These are phyloP conservation scores for Agraylea sexmaculata DNA, from an alignment of 1,140 invertebrate genomes.

Conservation along the genomic window DNA sequence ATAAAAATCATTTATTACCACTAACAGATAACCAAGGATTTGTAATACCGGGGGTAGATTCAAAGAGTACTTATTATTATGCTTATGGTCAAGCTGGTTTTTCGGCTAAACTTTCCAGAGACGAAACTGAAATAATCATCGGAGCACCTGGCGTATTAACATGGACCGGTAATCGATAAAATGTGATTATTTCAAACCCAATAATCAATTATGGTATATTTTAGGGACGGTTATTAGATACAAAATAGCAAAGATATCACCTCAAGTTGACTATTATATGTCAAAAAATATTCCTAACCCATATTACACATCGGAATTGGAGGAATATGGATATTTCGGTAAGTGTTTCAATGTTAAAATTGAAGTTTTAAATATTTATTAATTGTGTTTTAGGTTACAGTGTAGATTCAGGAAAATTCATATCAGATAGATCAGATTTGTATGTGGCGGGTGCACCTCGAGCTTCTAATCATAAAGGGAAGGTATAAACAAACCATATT, in stretches of 20 bases:
- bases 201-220: conserved; percentile 5
- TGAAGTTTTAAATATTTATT: too few relatives aligned
- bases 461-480: conserved; percentile 23
- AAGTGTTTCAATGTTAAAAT: too few relatives aligned
- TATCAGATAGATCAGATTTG: conserved; percentile 25
- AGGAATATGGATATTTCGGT: conserved; percentile 18
- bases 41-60: conserved; percentile 2
- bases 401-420: conserved; percentile 44
- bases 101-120: conserved; percentile 38
- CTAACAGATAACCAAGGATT: conserved; percentile 15
- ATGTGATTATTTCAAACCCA: conserved; percentile 8
- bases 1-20: conserved; percentile 3
- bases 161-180: conserved; percentile 37
- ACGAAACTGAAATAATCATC: conserved; percentile 38
- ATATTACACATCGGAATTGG: conserved; percentile 14
- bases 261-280: conserved; percentile 4
- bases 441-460: conserved; percentile 44
- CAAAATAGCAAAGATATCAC: conserved; percentile 7
- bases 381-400: conserved; percentile 41
- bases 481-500: conserved; percentile 9
- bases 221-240: conserved; percentile 16
- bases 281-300: conserved; percentile 15
- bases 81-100: conserved; percentile 42
- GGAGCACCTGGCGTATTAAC: conserved; percentile 45
- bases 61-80: conserved; percentile 33